phyloP scores from a whole-genome alignment of 2,888 invertebrate species.

The Coecobrya sp. region DNA sequence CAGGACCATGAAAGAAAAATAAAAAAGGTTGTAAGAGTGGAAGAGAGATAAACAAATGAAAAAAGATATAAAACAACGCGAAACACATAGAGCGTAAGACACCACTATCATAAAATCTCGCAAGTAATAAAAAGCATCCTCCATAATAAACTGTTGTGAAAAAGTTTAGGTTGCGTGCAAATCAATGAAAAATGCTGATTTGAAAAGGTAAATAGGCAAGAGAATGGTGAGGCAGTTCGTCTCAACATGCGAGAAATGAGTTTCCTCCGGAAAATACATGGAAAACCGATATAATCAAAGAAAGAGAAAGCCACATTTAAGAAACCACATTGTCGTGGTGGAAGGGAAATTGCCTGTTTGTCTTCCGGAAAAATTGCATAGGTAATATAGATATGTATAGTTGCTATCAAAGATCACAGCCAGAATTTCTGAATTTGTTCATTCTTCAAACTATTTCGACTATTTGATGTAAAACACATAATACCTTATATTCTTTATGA shows the following conservation, averaged over 20 bases:
- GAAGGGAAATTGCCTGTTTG: neutral
- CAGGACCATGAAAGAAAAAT: neutral
- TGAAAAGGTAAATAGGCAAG: conserved; percentile 15
- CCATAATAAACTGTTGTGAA: conserved; percentile 3
- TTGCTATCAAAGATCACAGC: neutral
- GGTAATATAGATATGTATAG: no score
- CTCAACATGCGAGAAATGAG: conserved; percentile 19
- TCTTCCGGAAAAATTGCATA: conserved; percentile 14
- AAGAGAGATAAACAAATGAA: conserved; percentile 30
- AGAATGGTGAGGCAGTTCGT: neutral
- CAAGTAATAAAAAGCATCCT: neutral
- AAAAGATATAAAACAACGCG: conserved; percentile 13
- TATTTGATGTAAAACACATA: neutral
- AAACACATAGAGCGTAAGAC: neutral
- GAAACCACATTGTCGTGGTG: neutral
- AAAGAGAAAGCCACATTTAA: neutral
- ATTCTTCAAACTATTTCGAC: conserved; percentile 16
- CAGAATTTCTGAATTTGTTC: neutral
- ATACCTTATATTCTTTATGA: no score
- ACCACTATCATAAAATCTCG: neutral
- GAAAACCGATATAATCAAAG: neutral
- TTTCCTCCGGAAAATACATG: neutral
- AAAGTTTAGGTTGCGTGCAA: conserved; percentile 42
- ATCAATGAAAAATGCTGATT: conserved; percentile 48
- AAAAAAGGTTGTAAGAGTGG: neutral